Evolutionary conservation across 2,797 vertebrate genomes (phyloP), one percentile per base, ranked within the genome.

Genomic region (Leontopithecus rosalia): DNA sequence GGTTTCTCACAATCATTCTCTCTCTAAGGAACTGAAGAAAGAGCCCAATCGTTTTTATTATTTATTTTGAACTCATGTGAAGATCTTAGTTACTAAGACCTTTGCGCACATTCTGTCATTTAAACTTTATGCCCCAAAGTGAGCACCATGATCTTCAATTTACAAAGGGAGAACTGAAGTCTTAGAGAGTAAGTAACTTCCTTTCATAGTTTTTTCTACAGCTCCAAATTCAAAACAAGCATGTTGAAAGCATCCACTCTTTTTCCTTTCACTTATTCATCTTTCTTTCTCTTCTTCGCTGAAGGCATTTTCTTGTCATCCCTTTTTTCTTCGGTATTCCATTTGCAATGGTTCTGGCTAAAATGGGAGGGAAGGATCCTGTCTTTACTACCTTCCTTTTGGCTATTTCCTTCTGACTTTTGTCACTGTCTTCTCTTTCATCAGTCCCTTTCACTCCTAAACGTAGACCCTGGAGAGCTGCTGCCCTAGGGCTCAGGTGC

Each of bases 321-420:
- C 3, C 36, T 64, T 43, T 95, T 5, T 13, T 64, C 64, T 83
- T 82, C 81, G 36, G 1, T 39, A 12, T 19, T 82, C 41, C 24
- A 13, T 17, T 14, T 48, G 36, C 46, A 73, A 20, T 26, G 39
- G 19, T 52, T 70, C 26, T 46, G 12, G 50, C 10, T 72, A 48
- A 24, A 24, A 5, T 0, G 1, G 13, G 10, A 14, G 17, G 41
- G 17, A 33, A 43, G 19, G n/a, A 30, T 14, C 9, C 4, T 39
- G 4, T 17, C 11, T 77, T 24, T 7, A 0, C 39, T 1, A n/a
- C 14, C 28, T 4, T 20, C 9, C 48, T 67, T 30, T 24, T 5
- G 3, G 26, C 43, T 39, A 1, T 82, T 39, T 87, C 75, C 76
- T 76, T 0, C 0, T 30, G 82, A 41, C 9, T 20, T 50, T 39